Conservation (phyloP, 2,888 invertebrate genomes). For the Xylota segnis region DNA sequence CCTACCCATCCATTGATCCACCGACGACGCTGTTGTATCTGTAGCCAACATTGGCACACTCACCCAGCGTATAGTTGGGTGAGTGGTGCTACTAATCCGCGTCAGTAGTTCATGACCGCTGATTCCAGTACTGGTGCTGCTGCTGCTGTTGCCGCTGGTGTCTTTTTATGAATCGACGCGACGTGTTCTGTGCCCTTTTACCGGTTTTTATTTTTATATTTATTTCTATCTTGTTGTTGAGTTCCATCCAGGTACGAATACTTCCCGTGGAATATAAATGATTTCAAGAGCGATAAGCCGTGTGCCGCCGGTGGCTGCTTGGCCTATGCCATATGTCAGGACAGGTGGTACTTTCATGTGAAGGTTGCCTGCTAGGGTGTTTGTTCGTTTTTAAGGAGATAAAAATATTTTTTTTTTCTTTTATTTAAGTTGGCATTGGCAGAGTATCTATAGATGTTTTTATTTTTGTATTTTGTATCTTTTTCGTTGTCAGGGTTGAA, state of each 20-base stretch:
- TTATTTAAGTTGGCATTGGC: slow-evolving; percentile 4
- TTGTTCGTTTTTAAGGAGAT: slow-evolving; percentile 28
- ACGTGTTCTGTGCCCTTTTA: slow-evolving; percentile 40
- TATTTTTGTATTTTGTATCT: slow-evolving; percentile 16
- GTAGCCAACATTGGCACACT: slow-evolving; percentile 20
- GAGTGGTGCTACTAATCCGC: slow-evolving; percentile 51
- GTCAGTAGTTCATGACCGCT: slow-evolving; percentile 67
- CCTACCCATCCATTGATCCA: slow-evolving; percentile 48
- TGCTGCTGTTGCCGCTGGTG: background rate
- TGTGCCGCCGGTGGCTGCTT: slow-evolving; percentile 28
- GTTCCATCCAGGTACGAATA: slow-evolving; percentile 14
- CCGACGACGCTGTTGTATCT: background rate
- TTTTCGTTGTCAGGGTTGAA: slow-evolving; percentile 45
- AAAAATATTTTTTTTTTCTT: slow-evolving; percentile 5
- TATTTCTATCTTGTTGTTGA: background rate
- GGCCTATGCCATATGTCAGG: slow-evolving; percentile 59
- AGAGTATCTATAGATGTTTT: background rate
- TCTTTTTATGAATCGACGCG: slow-evolving; percentile 42
- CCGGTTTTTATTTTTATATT: background rate
- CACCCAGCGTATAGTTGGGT: slow-evolving; percentile 1
- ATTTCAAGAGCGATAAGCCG: slow-evolving; percentile 51
- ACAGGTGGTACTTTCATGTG: slow-evolving; percentile 50
- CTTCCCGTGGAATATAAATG: slow-evolving; percentile 33
- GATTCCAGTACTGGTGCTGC: slow-evolving; percentile 14
- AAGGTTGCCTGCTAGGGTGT: background rate